Base-by-base conservation (phyloP, 2,113 vertebrate species). In the Scartelaos histophorus region DNA sequence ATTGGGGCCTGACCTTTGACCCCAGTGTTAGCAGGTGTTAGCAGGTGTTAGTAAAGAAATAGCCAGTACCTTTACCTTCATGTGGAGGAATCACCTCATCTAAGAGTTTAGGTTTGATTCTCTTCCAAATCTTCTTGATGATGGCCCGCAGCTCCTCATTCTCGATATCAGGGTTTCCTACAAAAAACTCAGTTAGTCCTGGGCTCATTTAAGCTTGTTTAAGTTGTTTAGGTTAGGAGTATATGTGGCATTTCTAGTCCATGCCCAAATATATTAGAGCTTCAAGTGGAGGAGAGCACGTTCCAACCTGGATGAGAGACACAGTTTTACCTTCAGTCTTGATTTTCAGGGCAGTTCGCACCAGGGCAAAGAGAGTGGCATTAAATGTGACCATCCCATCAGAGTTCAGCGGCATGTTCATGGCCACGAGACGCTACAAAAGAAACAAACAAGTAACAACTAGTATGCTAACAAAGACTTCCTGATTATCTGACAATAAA, bases 111-210 rank as follows among this genome's bases (percentile, higher is more conserved):
- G 94, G 95, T 71, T 97, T 97, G 73, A 94, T 96, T 45, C 94
- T 86, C 85, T 97, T 97, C 96, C 96, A 97, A 87, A 97, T 96
- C 87, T 97, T 97, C 83, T 93, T 96, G 76, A 97, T 95, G 77
- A 97, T 95, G 3, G 70, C 91, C 56, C 94, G 92, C 60, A 97
- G 91, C 81, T 97, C 96, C 78, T 95, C 94, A 19, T 97, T 97
- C 82, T 95, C 95, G 81, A 94, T 90, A 0, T 96, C 95, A 56
- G 95, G 90, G 67, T 93, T 93, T 58, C 95, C 96, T 96, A 72
- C 0, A 73, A 62, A 21, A 7, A 61, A 25, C 57, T 13, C 1
- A 34, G 24, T 61, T 61, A 34, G 15, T 34, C 24, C 24, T 34
- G 21, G 38, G 21, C 53, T 54, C 12, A 22, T 25, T 15, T 58